Percentiles rank a stretch among this genome's conserved stretches.
phyloP scores from a whole-genome alignment of 2,113 vertebrate species.

The Siniperca knerii region DNA sequence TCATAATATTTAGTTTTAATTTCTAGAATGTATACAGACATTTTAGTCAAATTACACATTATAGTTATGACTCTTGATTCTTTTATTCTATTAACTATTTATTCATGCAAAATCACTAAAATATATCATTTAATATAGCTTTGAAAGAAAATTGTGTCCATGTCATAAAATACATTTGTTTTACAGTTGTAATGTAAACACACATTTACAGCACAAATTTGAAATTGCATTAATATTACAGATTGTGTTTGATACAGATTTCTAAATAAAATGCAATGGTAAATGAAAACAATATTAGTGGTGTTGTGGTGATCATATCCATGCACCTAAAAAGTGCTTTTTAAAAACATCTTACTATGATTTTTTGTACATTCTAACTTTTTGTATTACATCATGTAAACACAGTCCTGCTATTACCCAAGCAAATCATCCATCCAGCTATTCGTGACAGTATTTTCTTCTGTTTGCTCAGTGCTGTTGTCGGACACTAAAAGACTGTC shows the following conservation, averaged over 20 bases:
- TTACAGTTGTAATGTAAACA: not conserved
- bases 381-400: not conserved
- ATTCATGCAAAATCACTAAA: not conserved
- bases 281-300: not conserved
- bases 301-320: not conserved
- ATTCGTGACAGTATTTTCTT: slow-evolving; percentile 29
- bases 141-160: not conserved
- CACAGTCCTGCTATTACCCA: slow-evolving; percentile 49
- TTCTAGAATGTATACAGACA: not conserved
- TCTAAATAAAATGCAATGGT: not conserved
- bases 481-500: slow-evolving; percentile 52
- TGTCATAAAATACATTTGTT: not conserved
- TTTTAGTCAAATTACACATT: not conserved
- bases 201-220: not conserved
- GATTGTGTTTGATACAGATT: slow-evolving; percentile 5
- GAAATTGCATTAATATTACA: not conserved
- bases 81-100: not conserved
- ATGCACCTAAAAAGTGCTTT: not conserved
- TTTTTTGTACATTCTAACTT: not conserved
- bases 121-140: not conserved
- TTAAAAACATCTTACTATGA: not conserved
- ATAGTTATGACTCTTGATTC: too few species aligned
- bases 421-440: slow-evolving; percentile 84
- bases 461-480: slow-evolving; percentile 36
- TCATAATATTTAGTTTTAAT: not conserved